Conservation (phyloP, 35 echinoderm and acorn worm genomes). For the Nesometra sesokonis region DNA sequence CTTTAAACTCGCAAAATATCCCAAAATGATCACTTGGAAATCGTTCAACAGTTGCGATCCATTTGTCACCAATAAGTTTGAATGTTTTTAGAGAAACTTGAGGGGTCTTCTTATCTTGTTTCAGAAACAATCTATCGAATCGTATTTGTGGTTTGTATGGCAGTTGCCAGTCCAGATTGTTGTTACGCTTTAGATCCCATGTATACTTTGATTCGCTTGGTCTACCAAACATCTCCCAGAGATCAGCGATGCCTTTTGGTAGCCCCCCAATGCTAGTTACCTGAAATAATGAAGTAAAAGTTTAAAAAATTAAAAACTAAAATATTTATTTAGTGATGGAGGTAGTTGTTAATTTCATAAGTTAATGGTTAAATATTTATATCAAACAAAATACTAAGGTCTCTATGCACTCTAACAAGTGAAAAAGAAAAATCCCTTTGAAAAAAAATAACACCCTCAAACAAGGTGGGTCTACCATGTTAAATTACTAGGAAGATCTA, state of each 20-base stretch:
- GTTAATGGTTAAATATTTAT: too few relatives aligned
- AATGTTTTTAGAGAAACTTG: constrained; percentile 14
- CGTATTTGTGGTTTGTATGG: constrained; percentile 17
- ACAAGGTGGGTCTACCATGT: too few relatives aligned
- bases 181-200: constrained; percentile 34
- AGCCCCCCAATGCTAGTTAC: background rate
- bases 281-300: constrained; percentile 5
- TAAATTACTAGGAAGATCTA: too few relatives aligned
- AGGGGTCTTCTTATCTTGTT: background rate
- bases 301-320: too few relatives aligned
- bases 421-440: too few relatives aligned
- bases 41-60: constrained; percentile 20
- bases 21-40: constrained; percentile 67
- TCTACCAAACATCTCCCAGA: constrained; percentile 40
- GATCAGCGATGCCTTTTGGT: constrained; percentile 16
- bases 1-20: constrained; percentile 52
- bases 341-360: too few relatives aligned
- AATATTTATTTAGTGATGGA: too few relatives aligned
- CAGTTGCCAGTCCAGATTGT: constrained; percentile 35
- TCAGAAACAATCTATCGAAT: constrained; percentile 38
- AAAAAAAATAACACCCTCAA: too few relatives aligned
- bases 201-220: constrained; percentile 13
- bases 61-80: constrained; percentile 21
- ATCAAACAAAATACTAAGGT: too few relatives aligned
- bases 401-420: too few relatives aligned